phyloP scores from a whole-genome alignment of 2,888 invertebrate species.

The Cheilosia variabilis region DNA sequence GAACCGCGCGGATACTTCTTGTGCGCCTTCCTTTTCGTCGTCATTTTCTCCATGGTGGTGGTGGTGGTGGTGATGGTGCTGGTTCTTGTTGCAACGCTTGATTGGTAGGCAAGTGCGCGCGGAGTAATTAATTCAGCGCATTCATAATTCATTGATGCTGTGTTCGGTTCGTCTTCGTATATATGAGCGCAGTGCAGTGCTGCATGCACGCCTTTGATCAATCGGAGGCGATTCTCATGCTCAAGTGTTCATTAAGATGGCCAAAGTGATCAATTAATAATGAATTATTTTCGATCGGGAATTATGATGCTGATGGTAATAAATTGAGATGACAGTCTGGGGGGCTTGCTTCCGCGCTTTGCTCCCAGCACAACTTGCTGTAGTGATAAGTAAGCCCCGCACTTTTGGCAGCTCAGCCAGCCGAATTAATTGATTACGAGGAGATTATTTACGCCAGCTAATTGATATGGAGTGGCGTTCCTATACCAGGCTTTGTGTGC shows the following conservation, averaged over 20 bases:
- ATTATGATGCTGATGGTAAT: conserved; percentile 72
- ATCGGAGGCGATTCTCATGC: conserved; percentile 71
- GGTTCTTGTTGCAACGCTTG: conserved; percentile 9
- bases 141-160: conserved; percentile 71
- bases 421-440: conserved; percentile 67
- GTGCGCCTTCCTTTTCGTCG: conserved; percentile 2
- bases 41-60: neutral
- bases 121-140: conserved; percentile 72
- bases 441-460: conserved; percentile 35
- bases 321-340: conserved; percentile 58
- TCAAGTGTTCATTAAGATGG: conserved; percentile 70
- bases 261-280: conserved; percentile 73
- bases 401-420: conserved; percentile 57
- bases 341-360: conserved; percentile 43
- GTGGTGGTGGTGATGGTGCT: neutral
- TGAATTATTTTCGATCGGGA: conserved; percentile 71
- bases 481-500: neutral
- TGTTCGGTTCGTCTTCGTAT: neutral
- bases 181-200: conserved; percentile 5
- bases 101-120: conserved; percentile 44
- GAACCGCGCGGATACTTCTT: conserved; percentile 12
- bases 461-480: conserved; percentile 51
- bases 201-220: conserved; percentile 52
- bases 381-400: conserved; percentile 54
- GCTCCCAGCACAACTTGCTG: neutral